Base-by-base conservation (phyloP, 2,113 vertebrate genomes). In the Gobio gobio region DNA sequence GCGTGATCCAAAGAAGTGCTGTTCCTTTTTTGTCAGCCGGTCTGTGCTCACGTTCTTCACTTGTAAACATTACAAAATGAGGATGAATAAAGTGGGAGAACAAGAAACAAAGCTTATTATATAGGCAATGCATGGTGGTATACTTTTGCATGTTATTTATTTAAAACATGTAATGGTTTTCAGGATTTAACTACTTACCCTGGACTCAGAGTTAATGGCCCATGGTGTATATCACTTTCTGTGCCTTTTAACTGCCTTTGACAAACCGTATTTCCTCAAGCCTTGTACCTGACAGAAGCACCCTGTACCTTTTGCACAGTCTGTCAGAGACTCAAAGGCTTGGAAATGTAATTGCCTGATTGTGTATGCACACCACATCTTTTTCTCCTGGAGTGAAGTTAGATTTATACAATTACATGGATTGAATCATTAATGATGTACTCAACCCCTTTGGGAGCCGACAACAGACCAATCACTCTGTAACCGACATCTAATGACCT, bases 401-500 rank as follows among this genome's bases (percentile, higher is more conserved):
- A 82, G 68, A 64, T 24, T 20, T 66, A 18, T 79, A 36, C 12
- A 7, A 51, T 66, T 20, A 81, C 43, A 64, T 78, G 79, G 45
- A 26, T 18, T 9, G 36, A 24, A 76, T 63, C 26, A 36, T 84
- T 81, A 43, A 56, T 26, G 66, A 81, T 51, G 66, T 18, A 40
- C 43, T 47, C 10, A 63, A 7, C 29, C 20, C 14, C 74, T 83
- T 43, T 4, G 16, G 51, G 18, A 43, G 33, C 18, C 24, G 26
- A 40, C 43, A 51, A 70, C 20, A 12, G 22, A 78, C 29, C 22
- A 5, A 36, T 84, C 20, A 14, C 22, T 40, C 75, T 6, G 24
- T 33, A 70, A 85, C 76, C 33, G 61, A 29, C 76, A 16, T 24
- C 43, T 72, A 78, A 78, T 85, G 77, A 80, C 77, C 77, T 80